Conservation (phyloP, 2,113 vertebrate species). For the rat (Rattus norvegicus) region GRCr8 NC_086021.1:100198001-100198500, state of each 20-base stretch:
- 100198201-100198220: not conserved
- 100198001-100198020: not conserved
- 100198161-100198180: not conserved
- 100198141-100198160: no score
- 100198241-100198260: not conserved
- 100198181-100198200: not conserved
- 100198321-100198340: not conserved
- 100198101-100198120: not conserved
- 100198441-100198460: fast-evolving
- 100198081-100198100: not conserved
- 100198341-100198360: not conserved
- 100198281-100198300: not conserved
- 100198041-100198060: not conserved
- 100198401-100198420: not conserved
- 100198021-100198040: not conserved
- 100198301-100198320: not conserved
- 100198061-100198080: not conserved
- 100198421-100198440: not conserved
- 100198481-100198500: fast-evolving
- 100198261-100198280: not conserved
- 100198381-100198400: not conserved
- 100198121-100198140: not conserved
- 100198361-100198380: not conserved
- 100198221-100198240: not conserved
- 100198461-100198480: not conserved